Base-by-base conservation (phyloP, 2,888 invertebrate genomes). In the Nephrotoma appendiculata region DNA sequence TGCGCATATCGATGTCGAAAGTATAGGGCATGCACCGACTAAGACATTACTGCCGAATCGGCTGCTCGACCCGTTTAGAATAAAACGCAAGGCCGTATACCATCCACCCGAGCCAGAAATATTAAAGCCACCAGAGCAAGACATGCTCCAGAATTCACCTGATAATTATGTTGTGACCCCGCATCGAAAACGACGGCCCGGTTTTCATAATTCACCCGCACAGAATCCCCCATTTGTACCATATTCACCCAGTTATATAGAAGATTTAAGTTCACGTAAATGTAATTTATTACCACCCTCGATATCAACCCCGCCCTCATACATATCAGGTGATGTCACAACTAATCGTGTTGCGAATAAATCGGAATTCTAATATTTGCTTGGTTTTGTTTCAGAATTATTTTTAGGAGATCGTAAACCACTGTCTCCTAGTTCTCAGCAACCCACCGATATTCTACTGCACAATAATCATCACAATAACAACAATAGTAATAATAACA, bases 221-320 rank as follows among this genome's bases (percentile, higher is more conserved):
- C 96, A 97, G 90, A 96, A 97, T 92, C 96, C 96, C 88, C 96
- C 97, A 57, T 97, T 97, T 90, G 96, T 96, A 88, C 96, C 96
- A 87, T 96, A 96, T 90, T 94, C 95, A 88, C 95, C 95, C 87
- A 95, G 95, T 88, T 95, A 95, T 90, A 92, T 95, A 89, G 95
- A 96, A 90, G 95, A 95, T 90, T 93, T 95, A 89, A 92, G 95
- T 88, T 94, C 95, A 89, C 93, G 94, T 87, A 94, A 94, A 91
- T 71, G 71, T 71, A 92, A 91, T 88, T 84, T 84, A 84, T 42
- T 84, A 84, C 92, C 94, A 83, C 89, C 93, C 90, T 95, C 96
- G 89, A 92, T 95, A 86, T 95, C 96, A 71, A 96, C 96, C 85
- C 95, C 96, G 86, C 95, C 96, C 86, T 96, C 90, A 31, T 90